phyloP scores from a whole-genome alignment of 2,888 invertebrate species.

The Ceriagrion tenellum region DNA sequence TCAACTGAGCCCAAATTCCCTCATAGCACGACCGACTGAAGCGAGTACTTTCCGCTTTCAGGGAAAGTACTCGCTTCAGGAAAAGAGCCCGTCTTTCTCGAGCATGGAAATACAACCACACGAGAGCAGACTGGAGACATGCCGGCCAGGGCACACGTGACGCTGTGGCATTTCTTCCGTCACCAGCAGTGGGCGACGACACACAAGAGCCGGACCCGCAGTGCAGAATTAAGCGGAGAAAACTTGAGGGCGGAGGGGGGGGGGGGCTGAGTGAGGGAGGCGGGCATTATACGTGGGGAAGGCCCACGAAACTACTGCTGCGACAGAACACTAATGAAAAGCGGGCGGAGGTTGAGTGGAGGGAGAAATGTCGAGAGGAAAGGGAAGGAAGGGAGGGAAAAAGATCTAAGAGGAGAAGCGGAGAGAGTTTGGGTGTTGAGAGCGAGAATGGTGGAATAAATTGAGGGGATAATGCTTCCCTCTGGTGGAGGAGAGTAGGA shows the following conservation, averaged over 20 bases:
- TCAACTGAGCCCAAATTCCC: too few relatives aligned
- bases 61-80: neutral
- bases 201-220: neutral
- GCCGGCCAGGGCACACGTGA: too few relatives aligned
- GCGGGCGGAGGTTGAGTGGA: neutral
- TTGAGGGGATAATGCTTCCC: slow-evolving; percentile 11
- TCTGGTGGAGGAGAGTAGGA: neutral
- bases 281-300: slow-evolving; percentile 16
- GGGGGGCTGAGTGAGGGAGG: too few relatives aligned
- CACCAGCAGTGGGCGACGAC: too few relatives aligned
- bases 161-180: too few relatives aligned
- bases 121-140: too few relatives aligned
- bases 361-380: too few relatives aligned
- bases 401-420: too few relatives aligned
- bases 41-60: too few relatives aligned
- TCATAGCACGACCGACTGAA: too few relatives aligned
- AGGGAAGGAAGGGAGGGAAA: too few relatives aligned
- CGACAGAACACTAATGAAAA: slow-evolving; percentile 60
- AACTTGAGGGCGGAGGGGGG: neutral
- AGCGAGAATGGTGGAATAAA: slow-evolving; percentile 28
- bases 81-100: neutral
- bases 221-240: slow-evolving; percentile 43
- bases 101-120: neutral
- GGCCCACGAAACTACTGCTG: slow-evolving; percentile 29
- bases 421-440: neutral